Base-by-base conservation (phyloP, 2,113 vertebrate genomes). In the Rhabdomys dilectus region DNA sequence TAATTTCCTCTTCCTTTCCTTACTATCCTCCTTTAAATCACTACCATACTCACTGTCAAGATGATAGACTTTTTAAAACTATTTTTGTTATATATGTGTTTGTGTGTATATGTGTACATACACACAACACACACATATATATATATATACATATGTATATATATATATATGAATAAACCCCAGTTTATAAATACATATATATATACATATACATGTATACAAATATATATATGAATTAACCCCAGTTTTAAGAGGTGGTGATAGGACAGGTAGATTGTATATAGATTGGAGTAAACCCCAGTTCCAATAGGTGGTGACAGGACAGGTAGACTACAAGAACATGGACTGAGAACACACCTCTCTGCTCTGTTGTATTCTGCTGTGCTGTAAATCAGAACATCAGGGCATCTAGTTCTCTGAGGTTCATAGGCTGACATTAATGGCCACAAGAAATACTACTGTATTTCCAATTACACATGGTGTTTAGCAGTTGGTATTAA, bases 341-440 rank as follows among this genome's bases (percentile, higher is more conserved):
- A 34, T 16, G 4, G 19, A 2, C 29, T 66, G 2, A 86, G 11
- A 72, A 60, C 5, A 5, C 3, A 0, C 15, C 39, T 24, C n/a
- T 12, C 39, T 12, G 17, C 22, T 39, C 21, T 77, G 1, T 21
- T 12, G 13, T 10, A 3, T 3, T 81, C 34, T 66, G 15, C 34
- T 48, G 0, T 48, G 0, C 7, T 56, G 5, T 56, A 2, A 12
- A 58, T 8, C 13, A 36, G 24, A 11, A 0, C 1, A 10, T 9
- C 0, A 42, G 45, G 7, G 12, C 13, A 82, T 72, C 13, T 9
- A 78, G 3, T 24, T 48, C 56, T 39, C 1, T 0, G 2, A 48
- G 10, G 0, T 6, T 76, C 70, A 77, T 7, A 58, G 31, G 2
- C 58, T 31, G 22, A 7, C 12, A 7, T 36, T 29, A 42, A 13